Base-by-base conservation (phyloP, 2,113 vertebrate genomes). In the Callorhinus ursinus region DNA sequence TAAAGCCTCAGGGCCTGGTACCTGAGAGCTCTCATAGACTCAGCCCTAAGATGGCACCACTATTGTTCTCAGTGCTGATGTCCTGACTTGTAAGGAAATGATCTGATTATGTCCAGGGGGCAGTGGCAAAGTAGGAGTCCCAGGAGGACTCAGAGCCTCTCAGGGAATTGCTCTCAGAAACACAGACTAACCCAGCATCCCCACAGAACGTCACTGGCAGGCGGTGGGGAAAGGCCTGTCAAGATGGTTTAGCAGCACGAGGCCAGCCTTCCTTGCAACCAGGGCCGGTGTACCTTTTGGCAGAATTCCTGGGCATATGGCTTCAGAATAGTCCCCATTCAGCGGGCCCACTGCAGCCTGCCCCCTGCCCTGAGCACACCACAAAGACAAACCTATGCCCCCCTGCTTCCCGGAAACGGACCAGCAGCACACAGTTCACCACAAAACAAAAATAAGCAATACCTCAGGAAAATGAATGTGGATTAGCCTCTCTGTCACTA, bases 221-320 rank as follows among this genome's bases (percentile, higher is more conserved):
- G 7, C 1, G 12, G 61, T 57, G 21, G 79, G 49, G 21, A n/a
- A 55, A 12, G 39, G 36, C 67, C 80, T n/a, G 76, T 55, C 12
- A 14, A 10, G 36, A 1, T 0, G 1, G 42, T 57, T 22, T 24
- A 22, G 72, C 61, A 59, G 61, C 46, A 15, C 0, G 1, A 84
- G 16, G 5, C 36, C 21, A 2, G 10, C 71, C 87, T 11, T 71
- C 2, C 24, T n/a, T 80, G 33, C 12, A n/a, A 7, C 16, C 51
- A 16, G 10, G 39, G 7, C 71, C 80, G 22, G 24, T 26, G 18
- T 46, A 39, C 19, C 26, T 53, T 36, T 59, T 18, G 12, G 36
- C 49, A 72, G 69, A 92, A 72, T 88, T 88, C 89, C 86, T 69
- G n/a, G 46, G n/a, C 91, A 0, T 10, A 1, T 2, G 1, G 26